Evolutionary conservation across 1,140 invertebrate genomes (phyloP).

Genomic region (Halesus radiatus): DNA sequence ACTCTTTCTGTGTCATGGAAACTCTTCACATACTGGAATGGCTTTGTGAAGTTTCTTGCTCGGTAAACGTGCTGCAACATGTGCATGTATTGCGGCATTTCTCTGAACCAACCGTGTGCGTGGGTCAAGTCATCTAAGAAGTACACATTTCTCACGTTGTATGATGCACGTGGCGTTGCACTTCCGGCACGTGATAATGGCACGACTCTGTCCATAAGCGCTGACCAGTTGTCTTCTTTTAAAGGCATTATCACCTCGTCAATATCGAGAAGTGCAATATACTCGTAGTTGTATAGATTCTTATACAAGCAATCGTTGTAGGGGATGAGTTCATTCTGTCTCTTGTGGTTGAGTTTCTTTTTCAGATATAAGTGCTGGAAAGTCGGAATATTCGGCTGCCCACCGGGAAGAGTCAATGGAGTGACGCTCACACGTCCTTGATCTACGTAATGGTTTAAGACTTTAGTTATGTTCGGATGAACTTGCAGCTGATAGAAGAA

Average conservation of each 20-base stretch:
- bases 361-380: constrained; percentile 91
- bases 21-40: constrained; percentile 94
- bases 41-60: constrained; percentile 92
- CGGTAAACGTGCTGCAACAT: constrained; percentile 95
- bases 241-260: constrained; percentile 97
- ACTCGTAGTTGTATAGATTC: constrained; percentile 91
- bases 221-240: constrained; percentile 81
- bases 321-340: constrained; percentile 95
- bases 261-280: constrained; percentile 91
- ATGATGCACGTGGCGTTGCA: constrained; percentile 82
- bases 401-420: constrained; percentile 89
- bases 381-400: constrained; percentile 90
- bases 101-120: constrained; percentile 85
- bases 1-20: constrained; percentile 93
- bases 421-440: constrained; percentile 86
- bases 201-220: constrained; percentile 83
- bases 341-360: constrained; percentile 91
- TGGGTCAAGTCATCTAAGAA: constrained; percentile 92
- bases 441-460: constrained; percentile 85
- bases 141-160: constrained; percentile 94
- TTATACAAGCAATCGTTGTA: constrained; percentile 98
- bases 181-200: constrained; percentile 81
- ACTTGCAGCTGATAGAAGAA: constrained; percentile 94
- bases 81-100: constrained; percentile 91
- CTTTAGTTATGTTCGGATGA: constrained; percentile 92